Conservation (phyloP, 1,140 invertebrate genomes). For the Saccostrea echinata region DNA sequence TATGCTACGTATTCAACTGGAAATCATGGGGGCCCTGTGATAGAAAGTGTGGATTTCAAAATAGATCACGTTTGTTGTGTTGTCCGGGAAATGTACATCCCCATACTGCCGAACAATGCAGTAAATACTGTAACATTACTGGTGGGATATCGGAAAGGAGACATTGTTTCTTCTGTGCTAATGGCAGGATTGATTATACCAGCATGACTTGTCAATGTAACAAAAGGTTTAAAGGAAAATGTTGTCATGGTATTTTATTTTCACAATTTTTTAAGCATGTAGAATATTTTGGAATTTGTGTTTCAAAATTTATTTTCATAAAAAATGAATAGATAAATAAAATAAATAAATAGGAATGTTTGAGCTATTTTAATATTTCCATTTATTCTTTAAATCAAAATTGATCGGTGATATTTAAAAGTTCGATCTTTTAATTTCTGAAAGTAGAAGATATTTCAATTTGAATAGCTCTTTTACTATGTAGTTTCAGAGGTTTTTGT, state of each 20-base stretch:
- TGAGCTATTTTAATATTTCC: not conserved
- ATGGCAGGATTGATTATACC: not conserved
- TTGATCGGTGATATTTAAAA: too few species aligned
- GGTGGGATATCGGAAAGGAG: not conserved
- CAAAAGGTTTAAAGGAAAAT: not conserved
- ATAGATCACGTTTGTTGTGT: not conserved
- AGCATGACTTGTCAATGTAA: not conserved
- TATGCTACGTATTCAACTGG: not conserved
- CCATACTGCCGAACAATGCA: not conserved
- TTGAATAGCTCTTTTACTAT: too few species aligned
- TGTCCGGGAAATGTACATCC: not conserved
- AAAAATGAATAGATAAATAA: not conserved
- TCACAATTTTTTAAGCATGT: not conserved
- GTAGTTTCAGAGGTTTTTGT: too few species aligned
- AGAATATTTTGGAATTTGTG: not conserved
- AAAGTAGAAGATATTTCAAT: too few species aligned
- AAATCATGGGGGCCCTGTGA: not conserved
- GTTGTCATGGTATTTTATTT: slow-evolving; percentile 6
- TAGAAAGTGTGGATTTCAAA: slow-evolving; percentile 2
- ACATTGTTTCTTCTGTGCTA: not conserved
- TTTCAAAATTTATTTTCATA: not conserved
- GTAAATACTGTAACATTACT: not conserved
- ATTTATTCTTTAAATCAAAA: too few species aligned
- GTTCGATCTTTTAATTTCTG: too few species aligned
- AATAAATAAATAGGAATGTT: not conserved